phyloP scores from a whole-genome alignment of 2,888 invertebrate genomes.

The Sabatieria punctata region DNA sequence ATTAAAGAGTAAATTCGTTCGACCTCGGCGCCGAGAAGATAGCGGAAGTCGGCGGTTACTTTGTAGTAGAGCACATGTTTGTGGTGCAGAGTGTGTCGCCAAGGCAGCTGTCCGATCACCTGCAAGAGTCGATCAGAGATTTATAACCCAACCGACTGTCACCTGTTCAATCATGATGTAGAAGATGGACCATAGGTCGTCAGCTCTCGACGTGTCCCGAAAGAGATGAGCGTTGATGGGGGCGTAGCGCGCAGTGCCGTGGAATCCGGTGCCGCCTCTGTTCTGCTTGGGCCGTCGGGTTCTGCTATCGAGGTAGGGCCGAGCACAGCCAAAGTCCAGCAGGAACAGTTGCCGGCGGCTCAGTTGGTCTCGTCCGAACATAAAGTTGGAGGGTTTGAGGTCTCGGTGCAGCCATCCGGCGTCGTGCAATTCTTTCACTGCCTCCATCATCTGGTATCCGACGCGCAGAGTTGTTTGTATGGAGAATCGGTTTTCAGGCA shows the following conservation, averaged over 20 bases:
- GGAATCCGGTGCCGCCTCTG: no score
- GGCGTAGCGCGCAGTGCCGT: no score
- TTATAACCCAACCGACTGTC: no score
- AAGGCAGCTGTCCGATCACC: slow-evolving; percentile 10
- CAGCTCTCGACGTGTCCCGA: slow-evolving; percentile 10
- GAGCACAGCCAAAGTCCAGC: slow-evolving; percentile 9
- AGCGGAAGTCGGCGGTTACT: no score
- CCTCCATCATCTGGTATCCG: slow-evolving; percentile 7
- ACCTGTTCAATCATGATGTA: slow-evolving; percentile 8
- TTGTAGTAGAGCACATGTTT: not conserved
- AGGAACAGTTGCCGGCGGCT: not conserved
- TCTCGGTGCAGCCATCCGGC: slow-evolving; percentile 10
- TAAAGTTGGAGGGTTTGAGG: slow-evolving; percentile 11
- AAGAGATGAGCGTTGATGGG: slow-evolving; percentile 10
- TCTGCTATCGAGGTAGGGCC: no score
- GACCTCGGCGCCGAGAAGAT: no score
- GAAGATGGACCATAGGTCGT: slow-evolving; percentile 11
- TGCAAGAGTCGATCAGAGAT: no score
- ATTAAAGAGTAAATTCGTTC: no score
- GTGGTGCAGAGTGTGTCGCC: slow-evolving; percentile 1
- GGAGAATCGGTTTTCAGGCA: slow-evolving; percentile 7
- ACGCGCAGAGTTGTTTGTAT: slow-evolving; percentile 6
- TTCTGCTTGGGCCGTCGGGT: no score
- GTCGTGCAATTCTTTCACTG: slow-evolving; percentile 6
- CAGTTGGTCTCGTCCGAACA: slow-evolving; percentile 5